Conservation (phyloP, 2,888 invertebrate genomes). For the Teleogryllus oceanicus region DNA sequence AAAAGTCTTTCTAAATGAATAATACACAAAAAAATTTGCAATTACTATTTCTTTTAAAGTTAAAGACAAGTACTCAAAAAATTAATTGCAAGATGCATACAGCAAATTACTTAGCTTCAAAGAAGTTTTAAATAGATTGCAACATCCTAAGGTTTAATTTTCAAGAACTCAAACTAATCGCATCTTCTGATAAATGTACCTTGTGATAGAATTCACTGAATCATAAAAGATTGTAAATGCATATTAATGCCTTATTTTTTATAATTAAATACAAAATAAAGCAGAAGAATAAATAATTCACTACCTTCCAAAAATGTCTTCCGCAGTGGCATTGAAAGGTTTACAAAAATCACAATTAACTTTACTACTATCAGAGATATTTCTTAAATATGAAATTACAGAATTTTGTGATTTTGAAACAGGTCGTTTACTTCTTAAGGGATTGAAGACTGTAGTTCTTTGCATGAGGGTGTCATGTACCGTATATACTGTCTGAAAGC, state of each 20-base stretch:
- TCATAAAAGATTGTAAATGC: too few relatives aligned
- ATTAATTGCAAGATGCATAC: too few relatives aligned
- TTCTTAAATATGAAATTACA: conserved; percentile 40
- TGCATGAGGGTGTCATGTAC: conserved; percentile 37
- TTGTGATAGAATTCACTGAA: too few relatives aligned
- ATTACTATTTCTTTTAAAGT: too few relatives aligned
- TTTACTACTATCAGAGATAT: conserved; percentile 41
- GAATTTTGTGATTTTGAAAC: conserved; percentile 35
- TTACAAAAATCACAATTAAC: conserved; percentile 47
- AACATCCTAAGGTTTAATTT: too few relatives aligned
- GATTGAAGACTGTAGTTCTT: conserved; percentile 41
- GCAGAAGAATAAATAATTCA: neutral
- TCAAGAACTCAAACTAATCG: too few relatives aligned
- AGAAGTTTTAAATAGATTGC: too few relatives aligned
- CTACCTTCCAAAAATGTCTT: conserved; percentile 47
- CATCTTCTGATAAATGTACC: too few relatives aligned
- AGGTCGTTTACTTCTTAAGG: conserved; percentile 40
- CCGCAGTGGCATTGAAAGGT: conserved; percentile 45
- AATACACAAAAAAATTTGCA: too few relatives aligned
- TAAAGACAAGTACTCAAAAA: too few relatives aligned
- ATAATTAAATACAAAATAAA: neutral
- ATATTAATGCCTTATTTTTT: neutral
- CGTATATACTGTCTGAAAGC: conserved; percentile 38
- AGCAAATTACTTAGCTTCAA: too few relatives aligned
- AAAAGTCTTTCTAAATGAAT: too few relatives aligned